phyloP scores from a whole-genome alignment of 1,140 invertebrate genomes.

The Aphidius gifuensis region DNA sequence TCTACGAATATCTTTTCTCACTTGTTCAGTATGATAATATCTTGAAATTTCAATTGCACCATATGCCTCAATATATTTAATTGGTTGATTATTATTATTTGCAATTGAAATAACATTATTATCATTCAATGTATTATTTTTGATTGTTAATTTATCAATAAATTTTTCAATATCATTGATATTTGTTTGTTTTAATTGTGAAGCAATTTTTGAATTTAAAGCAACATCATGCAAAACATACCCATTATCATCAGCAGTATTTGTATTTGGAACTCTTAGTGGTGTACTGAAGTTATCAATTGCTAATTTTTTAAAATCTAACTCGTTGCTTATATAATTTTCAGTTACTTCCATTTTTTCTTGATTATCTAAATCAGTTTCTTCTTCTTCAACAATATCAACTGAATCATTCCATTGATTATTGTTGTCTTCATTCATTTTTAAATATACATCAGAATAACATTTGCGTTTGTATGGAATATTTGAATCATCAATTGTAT shows the following conservation, averaged over 20 bases:
- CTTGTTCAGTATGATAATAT: conserved; percentile 7
- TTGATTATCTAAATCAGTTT: background rate
- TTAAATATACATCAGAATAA: conserved; percentile 10
- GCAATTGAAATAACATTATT: no score
- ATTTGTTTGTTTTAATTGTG: background rate
- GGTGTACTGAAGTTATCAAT: conserved; percentile 1
- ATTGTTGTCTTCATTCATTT: background rate
- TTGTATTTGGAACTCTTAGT: no score
- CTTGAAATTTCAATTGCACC: conserved; percentile 15
- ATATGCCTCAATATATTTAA: conserved; percentile 17
- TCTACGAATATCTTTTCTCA: conserved; percentile 13
- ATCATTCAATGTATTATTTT: background rate
- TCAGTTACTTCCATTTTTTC: background rate
- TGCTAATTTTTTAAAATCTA: background rate
- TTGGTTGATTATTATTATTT: background rate
- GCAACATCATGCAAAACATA: no score
- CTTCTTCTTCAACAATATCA: background rate
- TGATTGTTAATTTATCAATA: background rate
- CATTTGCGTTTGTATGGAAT: conserved; percentile 16
- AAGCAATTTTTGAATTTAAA: no score
- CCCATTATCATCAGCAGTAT: no score
- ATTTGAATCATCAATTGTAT: background rate
- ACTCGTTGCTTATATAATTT: background rate
- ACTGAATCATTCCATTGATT: background rate
- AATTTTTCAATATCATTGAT: background rate